Base-by-base conservation (phyloP, 2,797 vertebrate species). In the Emydoidea blandingii region DNA sequence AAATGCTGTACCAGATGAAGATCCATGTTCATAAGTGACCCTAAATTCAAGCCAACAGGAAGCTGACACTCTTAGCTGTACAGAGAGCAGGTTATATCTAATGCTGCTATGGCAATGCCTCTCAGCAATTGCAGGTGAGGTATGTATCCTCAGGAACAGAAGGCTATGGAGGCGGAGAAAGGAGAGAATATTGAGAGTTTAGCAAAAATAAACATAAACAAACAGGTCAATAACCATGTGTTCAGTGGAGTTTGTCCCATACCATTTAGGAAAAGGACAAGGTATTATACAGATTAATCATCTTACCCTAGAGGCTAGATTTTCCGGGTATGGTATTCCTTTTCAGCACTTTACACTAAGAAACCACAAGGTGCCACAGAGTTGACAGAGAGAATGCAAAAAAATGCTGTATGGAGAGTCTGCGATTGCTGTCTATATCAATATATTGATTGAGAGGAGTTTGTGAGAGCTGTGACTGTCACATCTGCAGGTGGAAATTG, bases 251-350 rank as follows among this genome's bases (percentile, higher is more conserved):
- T 57, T 11, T 89, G 0, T 8, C 78, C 52, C 37, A 2, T 2
- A 86, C 59, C 23, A 87, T 92, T 11, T 25, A 78, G 47, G 29
- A 94, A 74, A 74, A 86, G 54, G 47, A 84, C 53, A 21, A 2
- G 59, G 23, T 9, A 50, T 15, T 21, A 91, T 31, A 52, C 85
- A 56, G 0, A 0, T 50, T 47, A 82, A 50, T n/a, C 16, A 86
- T 50, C 12, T 88, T 6, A 83, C 83, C n/a, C 14, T 82, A 52
- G 86, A n/a, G 52, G 53, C 2, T 79, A 34, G 34, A 1, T 92
- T 91, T 90, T 95, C 95, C 91, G 88, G 89, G 79, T 1, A 2
- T 68, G 49, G 49, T 25, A 19, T 89, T 95, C 65, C 74, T 93
- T 86, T 94, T 12, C 29, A 90, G 78, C 29, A 90, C 2, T 3